Evolutionary conservation across 2,113 vertebrate genomes (phyloP).

Genomic region (Prinia subflava): DNA sequence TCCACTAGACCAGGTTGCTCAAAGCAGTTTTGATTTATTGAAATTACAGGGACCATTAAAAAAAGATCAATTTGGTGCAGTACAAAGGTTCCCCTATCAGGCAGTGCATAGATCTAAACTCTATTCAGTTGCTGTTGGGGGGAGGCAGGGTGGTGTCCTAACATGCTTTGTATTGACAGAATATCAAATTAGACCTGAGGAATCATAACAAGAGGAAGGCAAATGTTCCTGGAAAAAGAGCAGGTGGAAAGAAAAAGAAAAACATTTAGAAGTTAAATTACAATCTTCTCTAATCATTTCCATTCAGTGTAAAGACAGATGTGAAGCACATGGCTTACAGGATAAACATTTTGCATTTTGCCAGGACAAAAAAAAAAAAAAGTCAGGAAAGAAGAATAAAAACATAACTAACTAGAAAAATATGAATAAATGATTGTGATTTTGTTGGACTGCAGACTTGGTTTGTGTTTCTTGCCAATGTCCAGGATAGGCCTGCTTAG

Average conservation of each 20-base stretch:
- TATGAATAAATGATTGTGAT: not conserved
- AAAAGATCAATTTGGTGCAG: not conserved
- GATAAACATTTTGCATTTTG: not conserved
- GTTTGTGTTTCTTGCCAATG: not conserved
- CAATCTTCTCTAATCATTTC: not conserved
- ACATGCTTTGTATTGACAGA: not conserved
- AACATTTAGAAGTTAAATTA: not conserved
- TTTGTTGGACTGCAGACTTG: not conserved
- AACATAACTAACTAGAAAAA: not conserved
- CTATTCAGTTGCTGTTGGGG: not conserved
- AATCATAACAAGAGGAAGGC: not conserved
- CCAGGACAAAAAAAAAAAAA: no score
- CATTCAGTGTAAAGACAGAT: not conserved
- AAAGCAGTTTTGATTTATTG: not conserved
- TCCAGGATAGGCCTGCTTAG: not conserved
- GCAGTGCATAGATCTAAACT: not conserved
- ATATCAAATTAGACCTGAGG: not conserved
- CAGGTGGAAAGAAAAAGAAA: not conserved
- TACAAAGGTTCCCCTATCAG: not conserved
- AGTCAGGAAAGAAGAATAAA: not conserved
- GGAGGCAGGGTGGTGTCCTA: accelerated
- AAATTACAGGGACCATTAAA: not conserved
- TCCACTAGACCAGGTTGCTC: not conserved
- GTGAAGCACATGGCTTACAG: not conserved
- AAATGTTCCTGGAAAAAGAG: not conserved